These are phyloP conservation scores for Pseudopleuronectes americanus DNA, from an alignment of 2,797 vertebrate genomes.

Conservation along the genomic window DNA sequence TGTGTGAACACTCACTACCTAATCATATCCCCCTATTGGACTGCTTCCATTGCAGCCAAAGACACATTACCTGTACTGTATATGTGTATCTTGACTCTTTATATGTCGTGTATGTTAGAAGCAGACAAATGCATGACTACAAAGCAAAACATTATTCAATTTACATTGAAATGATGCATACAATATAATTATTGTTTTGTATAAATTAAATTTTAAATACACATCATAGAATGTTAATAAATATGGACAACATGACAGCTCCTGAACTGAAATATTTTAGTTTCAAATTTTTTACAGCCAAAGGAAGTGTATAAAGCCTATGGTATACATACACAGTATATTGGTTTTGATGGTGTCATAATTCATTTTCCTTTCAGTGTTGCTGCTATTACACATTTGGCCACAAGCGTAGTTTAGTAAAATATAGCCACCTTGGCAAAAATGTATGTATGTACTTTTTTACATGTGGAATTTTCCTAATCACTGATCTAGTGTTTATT, in stretches of 20 bases:
- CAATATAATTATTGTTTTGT: too few relatives aligned
- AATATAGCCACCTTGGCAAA: too few relatives aligned
- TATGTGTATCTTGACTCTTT: constrained; percentile 3
- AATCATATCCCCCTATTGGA: constrained; percentile 6
- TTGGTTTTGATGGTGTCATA: too few relatives aligned
- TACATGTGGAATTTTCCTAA: background rate
- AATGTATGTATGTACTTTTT: background rate
- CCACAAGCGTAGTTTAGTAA: too few relatives aligned
- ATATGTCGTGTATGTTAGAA: background rate
- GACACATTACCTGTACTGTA: constrained; percentile 5
- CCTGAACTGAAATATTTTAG: too few relatives aligned
- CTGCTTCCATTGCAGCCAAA: constrained; percentile 10
- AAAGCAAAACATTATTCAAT: background rate
- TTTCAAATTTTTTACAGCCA: too few relatives aligned
- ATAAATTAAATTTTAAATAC: too few relatives aligned
- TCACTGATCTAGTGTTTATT: background rate
- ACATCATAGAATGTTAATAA: too few relatives aligned
- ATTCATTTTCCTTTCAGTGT: background rate
- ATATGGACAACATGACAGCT: too few relatives aligned
- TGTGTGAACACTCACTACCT: constrained; percentile 14
- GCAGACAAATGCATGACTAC: background rate
- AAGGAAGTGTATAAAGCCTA: too few relatives aligned
- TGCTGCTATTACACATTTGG: too few relatives aligned
- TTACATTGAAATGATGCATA: background rate
- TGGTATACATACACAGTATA: too few relatives aligned